Evolutionary conservation across 2,797 vertebrate species (phyloP).

Genomic region (Phrynocephalus vlangalii): DNA sequence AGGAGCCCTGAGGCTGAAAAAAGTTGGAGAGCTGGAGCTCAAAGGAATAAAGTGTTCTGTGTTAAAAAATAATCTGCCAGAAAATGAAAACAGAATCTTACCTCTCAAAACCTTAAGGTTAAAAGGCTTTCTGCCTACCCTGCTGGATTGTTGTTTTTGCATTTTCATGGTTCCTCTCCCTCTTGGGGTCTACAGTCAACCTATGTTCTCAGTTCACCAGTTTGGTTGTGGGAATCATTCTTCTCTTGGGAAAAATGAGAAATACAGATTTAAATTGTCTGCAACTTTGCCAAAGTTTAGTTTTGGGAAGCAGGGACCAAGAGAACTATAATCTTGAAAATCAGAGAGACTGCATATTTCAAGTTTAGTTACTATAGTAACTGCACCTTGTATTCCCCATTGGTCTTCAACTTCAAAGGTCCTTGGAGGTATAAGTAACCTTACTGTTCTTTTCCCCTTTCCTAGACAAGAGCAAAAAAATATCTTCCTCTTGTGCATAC

Average conservation of each 20-base stretch:
- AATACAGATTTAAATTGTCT: background rate
- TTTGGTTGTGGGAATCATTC: background rate
- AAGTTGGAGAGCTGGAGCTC: background rate
- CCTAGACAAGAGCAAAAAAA: background rate
- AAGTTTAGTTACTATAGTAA: conserved; percentile 21
- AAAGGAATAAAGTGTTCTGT: background rate
- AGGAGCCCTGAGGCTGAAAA: too few species aligned
- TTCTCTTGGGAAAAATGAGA: background rate
- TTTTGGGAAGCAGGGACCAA: background rate
- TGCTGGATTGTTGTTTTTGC: background rate
- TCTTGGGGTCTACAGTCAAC: background rate
- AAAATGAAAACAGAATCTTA: background rate
- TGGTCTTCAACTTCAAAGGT: background rate
- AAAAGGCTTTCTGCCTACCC: background rate
- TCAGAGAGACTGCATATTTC: background rate
- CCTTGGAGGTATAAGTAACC: background rate
- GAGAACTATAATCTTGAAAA: background rate
- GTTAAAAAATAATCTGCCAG: background rate
- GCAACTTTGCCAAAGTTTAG: background rate
- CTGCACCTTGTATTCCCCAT: background rate
- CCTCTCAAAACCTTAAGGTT: background rate
- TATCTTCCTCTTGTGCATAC: background rate
- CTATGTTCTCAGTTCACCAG: background rate
- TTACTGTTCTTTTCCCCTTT: background rate
- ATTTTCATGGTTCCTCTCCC: background rate